A percentile compares a stretch with the other conserved stretches of the same genome.
Conservation (phyloP, 2,113 vertebrate genomes). For the Neodontobutis hainanensis region DNA sequence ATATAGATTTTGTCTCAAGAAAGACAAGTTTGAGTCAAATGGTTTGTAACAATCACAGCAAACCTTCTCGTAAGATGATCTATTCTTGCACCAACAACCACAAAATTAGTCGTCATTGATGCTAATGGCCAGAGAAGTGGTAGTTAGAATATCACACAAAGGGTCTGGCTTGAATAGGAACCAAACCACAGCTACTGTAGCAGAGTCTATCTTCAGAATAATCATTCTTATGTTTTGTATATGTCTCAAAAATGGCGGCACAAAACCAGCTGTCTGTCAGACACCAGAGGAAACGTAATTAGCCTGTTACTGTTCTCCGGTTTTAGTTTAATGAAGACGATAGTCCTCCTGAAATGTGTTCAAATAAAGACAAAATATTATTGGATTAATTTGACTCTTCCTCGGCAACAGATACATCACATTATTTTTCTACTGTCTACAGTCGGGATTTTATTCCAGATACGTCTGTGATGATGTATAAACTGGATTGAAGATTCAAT, state of each 20-base stretch:
- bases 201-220: not conserved
- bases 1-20: no score
- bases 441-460: not conserved
- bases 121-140: conserved; percentile 7
- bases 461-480: not conserved
- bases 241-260: not conserved
- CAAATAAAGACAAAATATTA: not conserved
- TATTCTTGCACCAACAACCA: not conserved
- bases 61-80: not conserved
- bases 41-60: not conserved
- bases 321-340: not conserved
- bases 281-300: not conserved
- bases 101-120: conserved; percentile 2
- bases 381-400: not conserved
- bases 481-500: not conserved
- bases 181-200: conserved; percentile 11
- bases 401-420: not conserved
- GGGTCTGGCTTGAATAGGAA: not conserved
- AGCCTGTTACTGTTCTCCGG: not conserved
- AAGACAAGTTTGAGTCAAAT: no score
- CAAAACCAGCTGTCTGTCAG: conserved; percentile 1
- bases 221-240: not conserved
- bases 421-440: not conserved
- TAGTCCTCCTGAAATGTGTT: not conserved
- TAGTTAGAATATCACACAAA: not conserved